Evolutionary conservation across 2,113 vertebrate species (phyloP).

Genomic region (Anoura caudifer): DNA sequence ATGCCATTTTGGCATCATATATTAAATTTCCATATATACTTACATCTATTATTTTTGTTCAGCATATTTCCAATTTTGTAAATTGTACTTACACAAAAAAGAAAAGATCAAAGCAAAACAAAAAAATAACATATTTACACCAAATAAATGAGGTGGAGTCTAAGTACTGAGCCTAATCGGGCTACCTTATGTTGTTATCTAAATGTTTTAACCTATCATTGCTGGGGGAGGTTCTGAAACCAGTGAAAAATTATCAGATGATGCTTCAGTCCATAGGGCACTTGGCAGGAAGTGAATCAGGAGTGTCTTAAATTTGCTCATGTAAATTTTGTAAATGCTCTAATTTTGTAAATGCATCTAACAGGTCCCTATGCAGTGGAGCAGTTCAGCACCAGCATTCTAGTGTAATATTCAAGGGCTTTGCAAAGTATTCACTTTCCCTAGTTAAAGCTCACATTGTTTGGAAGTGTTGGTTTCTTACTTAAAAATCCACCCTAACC

Average conservation of each 20-base stretch:
- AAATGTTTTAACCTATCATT: slow-evolving; percentile 22
- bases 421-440: neutral
- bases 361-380: neutral
- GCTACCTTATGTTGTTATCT: neutral
- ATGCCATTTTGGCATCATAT: neutral
- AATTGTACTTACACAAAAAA: neutral
- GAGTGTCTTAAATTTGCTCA: neutral
- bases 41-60: neutral
- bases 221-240: slow-evolving; percentile 15
- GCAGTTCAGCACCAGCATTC: neutral
- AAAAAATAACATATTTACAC: neutral
- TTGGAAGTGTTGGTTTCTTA: slow-evolving; percentile 50
- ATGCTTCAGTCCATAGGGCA: neutral
- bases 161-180: neutral
- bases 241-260: slow-evolving; percentile 28
- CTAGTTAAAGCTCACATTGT: slow-evolving; percentile 19
- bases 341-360: neutral
- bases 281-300: neutral
- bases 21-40: neutral
- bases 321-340: neutral
- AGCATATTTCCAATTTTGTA: neutral
- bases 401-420: neutral
- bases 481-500: neutral
- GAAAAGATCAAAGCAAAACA: neutral
- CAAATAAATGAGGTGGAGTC: neutral